These are phyloP conservation scores for Pollimyrus isidori DNA, from an alignment of 2,113 vertebrate genomes.

Conservation along the genomic window DNA sequence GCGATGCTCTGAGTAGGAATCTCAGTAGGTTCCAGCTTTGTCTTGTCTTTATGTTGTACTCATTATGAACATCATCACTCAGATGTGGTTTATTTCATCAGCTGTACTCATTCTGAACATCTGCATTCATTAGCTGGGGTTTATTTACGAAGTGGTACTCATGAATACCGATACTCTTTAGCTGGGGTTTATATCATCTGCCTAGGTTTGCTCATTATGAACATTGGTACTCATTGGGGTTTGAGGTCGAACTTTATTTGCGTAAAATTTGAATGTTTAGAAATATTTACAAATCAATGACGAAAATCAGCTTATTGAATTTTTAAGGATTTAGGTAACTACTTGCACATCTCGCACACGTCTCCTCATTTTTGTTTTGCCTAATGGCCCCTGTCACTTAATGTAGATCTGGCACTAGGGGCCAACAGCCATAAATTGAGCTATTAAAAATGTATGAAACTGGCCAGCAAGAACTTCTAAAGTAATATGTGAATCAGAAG, in stretches of 20 bases:
- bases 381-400: no score
- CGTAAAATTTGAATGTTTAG: not conserved
- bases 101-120: not conserved
- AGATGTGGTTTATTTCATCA: not conserved
- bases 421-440: no score
- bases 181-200: not conserved
- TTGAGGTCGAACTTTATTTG: not conserved
- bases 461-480: no score
- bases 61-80: not conserved
- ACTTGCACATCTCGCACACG: not conserved
- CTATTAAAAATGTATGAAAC: no score
- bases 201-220: not conserved
- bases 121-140: not conserved
- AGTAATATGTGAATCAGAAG: no score
- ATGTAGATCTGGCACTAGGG: no score
- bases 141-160: not conserved
- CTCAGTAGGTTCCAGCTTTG: no score
- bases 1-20: no score
- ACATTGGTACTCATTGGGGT: not conserved
- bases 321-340: not conserved
- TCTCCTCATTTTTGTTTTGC: no score
- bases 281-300: not conserved
- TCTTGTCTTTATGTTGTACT: not conserved
- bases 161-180: not conserved
- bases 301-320: not conserved